A percentile compares a stretch with the other conserved stretches of the same genome.
phyloP scores from a whole-genome alignment of 2,888 invertebrate genomes.

The Eurois occulta region DNA sequence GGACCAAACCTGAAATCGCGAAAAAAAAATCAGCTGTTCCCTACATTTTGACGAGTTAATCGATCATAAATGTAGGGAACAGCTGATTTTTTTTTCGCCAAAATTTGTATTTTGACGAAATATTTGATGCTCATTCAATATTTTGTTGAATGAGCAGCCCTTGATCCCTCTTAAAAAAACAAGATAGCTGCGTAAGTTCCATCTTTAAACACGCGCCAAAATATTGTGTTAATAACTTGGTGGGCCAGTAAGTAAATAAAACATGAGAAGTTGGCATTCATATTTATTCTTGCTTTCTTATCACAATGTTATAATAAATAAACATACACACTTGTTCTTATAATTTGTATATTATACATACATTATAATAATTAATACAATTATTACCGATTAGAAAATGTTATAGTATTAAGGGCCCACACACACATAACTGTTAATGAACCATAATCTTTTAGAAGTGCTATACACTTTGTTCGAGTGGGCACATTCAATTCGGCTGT shows the following conservation, averaged over 20 bases:
- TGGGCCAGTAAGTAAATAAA: constrained; percentile 16
- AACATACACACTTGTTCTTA: constrained; percentile 58
- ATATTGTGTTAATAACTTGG: too few species aligned
- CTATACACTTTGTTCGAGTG: neutral
- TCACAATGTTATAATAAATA: constrained; percentile 66
- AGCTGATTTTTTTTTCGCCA: too few species aligned
- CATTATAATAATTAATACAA: constrained; percentile 49
- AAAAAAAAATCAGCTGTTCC: too few species aligned
- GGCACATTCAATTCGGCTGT: neutral
- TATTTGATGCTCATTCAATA: too few species aligned
- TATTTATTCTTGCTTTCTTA: constrained; percentile 63
- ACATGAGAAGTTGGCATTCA: constrained; percentile 52
- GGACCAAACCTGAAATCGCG: too few species aligned
- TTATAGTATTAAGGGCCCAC: constrained; percentile 8
- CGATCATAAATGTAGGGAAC: too few species aligned
- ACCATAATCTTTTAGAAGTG: constrained; percentile 21
- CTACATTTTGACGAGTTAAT: too few species aligned
- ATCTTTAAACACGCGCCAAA: too few species aligned
- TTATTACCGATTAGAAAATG: constrained; percentile 48
- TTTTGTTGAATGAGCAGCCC: too few species aligned
- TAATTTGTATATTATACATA: constrained; percentile 61
- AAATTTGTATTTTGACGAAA: too few species aligned
- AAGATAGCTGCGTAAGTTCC: too few species aligned
- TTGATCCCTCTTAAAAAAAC: too few species aligned
- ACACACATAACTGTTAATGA: constrained; percentile 6